Base-by-base conservation (phyloP, 2,797 vertebrate species). In the Epinephelus malabaricus region DNA sequence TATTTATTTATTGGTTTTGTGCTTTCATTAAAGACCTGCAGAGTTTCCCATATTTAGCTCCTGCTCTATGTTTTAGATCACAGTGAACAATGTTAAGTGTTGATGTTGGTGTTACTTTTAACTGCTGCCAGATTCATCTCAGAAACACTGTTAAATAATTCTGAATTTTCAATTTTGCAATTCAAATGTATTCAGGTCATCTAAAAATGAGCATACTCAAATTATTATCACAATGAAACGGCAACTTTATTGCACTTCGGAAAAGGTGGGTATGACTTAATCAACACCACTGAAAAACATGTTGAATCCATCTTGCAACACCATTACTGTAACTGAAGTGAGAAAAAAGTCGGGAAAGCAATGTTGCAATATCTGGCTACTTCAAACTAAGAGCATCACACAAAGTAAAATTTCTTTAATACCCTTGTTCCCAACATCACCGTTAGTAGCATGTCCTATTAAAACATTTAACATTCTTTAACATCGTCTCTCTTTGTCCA, bases 391-490 rank as follows among this genome's bases (percentile, higher is more conserved):
- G 10, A 55, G 27, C 46, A 77, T 71, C 53, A 78, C 9, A 75
- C 60, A 59, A 12, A 73, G 45, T 60, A 7, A 65, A 6, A 74
- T 81, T 59, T 53, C 19, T 81, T 59, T 59, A 53, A 68, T 76
- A 63, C 61, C 53, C n/a, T 82, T 65, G 25, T 64, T 82, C 30
- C 47, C 4, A 64, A 56, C 51, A 59, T 76, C 75, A 73, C 62
- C 81, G 86, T 75, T 49, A 76, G 10, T 46, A 64, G 76, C 61
- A 63, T 45, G n/a, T 60, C 58, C 18, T n/a, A 49, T 18, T 80
- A 51, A 82, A 69, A 78, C 67, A 86, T 85, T 75, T 23, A 55
- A 78, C 65, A 74, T 69, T 64, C 34, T 80, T 82, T 86, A 59
- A 82, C 69, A 81, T 54, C 25, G 59, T 74, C 51, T 61, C 23